Base-by-base conservation (phyloP, 2,113 vertebrate species). In the Pampusana beccarii region DNA sequence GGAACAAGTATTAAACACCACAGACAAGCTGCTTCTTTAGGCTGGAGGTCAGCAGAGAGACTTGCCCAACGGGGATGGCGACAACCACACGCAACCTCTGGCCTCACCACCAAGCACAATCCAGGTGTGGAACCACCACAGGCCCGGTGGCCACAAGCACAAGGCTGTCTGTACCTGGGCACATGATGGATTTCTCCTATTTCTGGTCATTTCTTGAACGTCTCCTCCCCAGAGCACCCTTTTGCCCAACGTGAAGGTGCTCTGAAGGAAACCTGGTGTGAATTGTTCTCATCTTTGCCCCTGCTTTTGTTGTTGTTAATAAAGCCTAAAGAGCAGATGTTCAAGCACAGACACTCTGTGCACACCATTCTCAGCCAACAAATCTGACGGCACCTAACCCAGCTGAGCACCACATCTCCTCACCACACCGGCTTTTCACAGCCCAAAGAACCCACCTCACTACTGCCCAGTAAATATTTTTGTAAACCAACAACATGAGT, bases 201-300 rank as follows among this genome's bases (percentile, higher is more conserved):
- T 81, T 74, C 72, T 44, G 7, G 7, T 80, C 15, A 34, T 71
- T 86, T 79, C 54, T 58, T 53, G 40, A 91, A 40, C 3, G 0
- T 34, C 50, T 82, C 50, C 46, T 15, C 10, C 64, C 64, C 42
- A 53, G 18, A 74, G n/a, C 44, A 66, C 18, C 29, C 46, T 67
- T 71, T 28, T 74, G 34, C 38, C 34, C 26, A 78, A 58, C 0
- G 0, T 46, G 34, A 84, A 75, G 31, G 24, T 61, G 11, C 10
- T 60, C 46, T 46, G 26, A 83, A 73, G 20, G 33, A 11, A 69
- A 42, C 2, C 3, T 29, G 17, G 2, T 58, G 11, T 11, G 29
- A 80, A 62, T 54, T 73, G 18, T 40, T 74, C 56, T 71, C 11
- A 0, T 15, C 36, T 79, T 56, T 86, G 26, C 16, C n/a, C 42